phyloP scores from a whole-genome alignment of 2,888 invertebrate species.

The Dusona sp. region DNA sequence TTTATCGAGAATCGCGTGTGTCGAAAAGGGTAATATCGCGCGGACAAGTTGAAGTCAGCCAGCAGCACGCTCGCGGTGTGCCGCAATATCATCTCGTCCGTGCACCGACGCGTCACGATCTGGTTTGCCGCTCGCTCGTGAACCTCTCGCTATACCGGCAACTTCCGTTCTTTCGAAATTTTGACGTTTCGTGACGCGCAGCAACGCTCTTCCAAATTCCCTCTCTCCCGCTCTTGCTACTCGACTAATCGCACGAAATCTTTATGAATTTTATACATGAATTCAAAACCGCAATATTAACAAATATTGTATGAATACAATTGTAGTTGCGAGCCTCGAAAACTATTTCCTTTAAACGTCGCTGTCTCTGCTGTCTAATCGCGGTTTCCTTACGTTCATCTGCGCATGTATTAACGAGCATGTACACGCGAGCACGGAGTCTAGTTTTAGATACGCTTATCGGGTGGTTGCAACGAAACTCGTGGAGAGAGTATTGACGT shows the following conservation, averaged over 20 bases:
- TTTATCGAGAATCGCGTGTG: not conserved
- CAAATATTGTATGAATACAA: not conserved
- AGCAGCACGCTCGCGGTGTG: constrained; percentile 32
- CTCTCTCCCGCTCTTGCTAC: not conserved
- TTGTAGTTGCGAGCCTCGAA: not conserved
- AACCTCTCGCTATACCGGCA: constrained; percentile 56
- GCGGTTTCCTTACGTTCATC: not conserved
- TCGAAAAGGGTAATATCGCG: constrained; percentile 11
- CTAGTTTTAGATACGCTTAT: constrained; percentile 26
- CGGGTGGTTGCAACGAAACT: constrained; percentile 12
- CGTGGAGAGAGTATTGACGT: constrained; percentile 36
- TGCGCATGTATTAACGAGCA: not conserved
- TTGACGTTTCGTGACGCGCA: constrained; percentile 78
- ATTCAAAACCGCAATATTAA: not conserved
- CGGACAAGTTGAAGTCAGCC: constrained; percentile 12
- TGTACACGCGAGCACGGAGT: not conserved
- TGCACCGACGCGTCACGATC: constrained; percentile 75
- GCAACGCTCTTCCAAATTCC: not conserved
- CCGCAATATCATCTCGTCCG: constrained; percentile 73
- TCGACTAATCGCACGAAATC: constrained; percentile 6
- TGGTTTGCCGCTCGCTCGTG: constrained; percentile 72
- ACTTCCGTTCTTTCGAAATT: constrained; percentile 79
- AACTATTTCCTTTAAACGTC: not conserved
- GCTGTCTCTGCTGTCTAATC: not conserved
- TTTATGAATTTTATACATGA: not conserved